Base-by-base conservation (phyloP, 2,113 vertebrate species). In the Hemicordylus capensis region DNA sequence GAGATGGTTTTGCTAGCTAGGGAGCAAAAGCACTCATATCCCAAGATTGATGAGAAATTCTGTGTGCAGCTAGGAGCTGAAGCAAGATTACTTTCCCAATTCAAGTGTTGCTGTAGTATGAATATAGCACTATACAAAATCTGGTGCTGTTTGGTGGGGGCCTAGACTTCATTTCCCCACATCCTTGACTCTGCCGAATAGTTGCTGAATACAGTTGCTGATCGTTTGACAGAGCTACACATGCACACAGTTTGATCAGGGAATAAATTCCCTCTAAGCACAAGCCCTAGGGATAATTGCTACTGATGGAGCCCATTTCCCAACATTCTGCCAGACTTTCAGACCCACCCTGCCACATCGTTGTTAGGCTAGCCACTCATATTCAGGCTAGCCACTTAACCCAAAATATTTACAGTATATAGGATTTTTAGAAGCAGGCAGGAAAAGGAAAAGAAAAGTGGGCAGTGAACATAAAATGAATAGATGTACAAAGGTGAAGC, bases 201-300 rank as follows among this genome's bases (percentile, higher is more conserved):
- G n/a, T 12, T 51, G 48, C 51, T 54, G 11, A 54, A 17, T 17
- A 54, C 51, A 54, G 51, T 17, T 54, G 51, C 51, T 54, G 51
- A 54, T 54, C 17, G 3, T 54, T 54, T 54, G 51, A 54, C 51
- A 54, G 17, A 17, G 51, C 11, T 54, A 54, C 51, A 6, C 51
- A 54, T 54, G 6, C 51, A 54, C 4, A 54, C 51, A 54, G 51
- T 54, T 54, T 54, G 51, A 54, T 54, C 93, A 94, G 90, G 94
- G 92, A 96, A 94, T 94, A 95, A 95, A 96, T 96, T 95, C 96
- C 89, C 91, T 94, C 93, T 95, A 90, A 93, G 95, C 95, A 93
- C 94, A 95, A 96, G 94, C 96, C 95, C 95, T 94, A 92, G 93
- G 93, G 91, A 95, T 95, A 96, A 96, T 96, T 95, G 95, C 91